Evolutionary conservation across 2,797 vertebrate species (phyloP).

Genomic region (Centropyge bicolor): DNA sequence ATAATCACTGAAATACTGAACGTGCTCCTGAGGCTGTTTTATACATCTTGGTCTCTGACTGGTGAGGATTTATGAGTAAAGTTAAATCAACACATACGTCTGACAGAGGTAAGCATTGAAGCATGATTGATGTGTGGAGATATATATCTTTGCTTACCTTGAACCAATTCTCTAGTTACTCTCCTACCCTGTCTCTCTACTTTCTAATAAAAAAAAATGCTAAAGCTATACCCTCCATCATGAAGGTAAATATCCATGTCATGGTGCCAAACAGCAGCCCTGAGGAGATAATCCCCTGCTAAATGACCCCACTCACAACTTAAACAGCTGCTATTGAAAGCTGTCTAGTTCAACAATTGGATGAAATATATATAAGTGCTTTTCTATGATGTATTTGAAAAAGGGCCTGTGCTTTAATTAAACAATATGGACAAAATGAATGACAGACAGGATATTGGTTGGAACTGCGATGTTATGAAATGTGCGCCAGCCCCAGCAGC

Average conservation of each 20-base stretch:
- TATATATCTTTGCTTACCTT: neutral
- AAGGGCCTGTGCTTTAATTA: conserved; percentile 12
- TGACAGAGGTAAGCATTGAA: neutral
- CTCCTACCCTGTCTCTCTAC: neutral
- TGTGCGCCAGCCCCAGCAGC: neutral
- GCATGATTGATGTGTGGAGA: neutral
- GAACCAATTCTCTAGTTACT: neutral
- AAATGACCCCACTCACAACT: neutral
- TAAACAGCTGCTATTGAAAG: neutral
- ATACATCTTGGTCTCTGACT: too few relatives aligned
- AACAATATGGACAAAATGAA: neutral
- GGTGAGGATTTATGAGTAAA: neutral
- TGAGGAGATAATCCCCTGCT: neutral
- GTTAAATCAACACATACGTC: neutral
- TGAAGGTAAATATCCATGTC: too few relatives aligned
- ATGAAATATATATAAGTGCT: neutral
- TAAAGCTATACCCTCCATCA: too few relatives aligned
- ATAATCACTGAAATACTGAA: too few relatives aligned
- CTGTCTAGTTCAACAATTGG: neutral
- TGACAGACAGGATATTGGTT: conserved; percentile 48
- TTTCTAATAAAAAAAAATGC: too few relatives aligned
- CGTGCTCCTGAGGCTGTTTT: neutral
- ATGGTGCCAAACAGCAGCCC: too few relatives aligned
- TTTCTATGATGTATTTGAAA: neutral
- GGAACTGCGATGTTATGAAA: conserved; percentile 33